phyloP scores from a whole-genome alignment of 2,888 invertebrate species.

The Archips xylosteana region DNA sequence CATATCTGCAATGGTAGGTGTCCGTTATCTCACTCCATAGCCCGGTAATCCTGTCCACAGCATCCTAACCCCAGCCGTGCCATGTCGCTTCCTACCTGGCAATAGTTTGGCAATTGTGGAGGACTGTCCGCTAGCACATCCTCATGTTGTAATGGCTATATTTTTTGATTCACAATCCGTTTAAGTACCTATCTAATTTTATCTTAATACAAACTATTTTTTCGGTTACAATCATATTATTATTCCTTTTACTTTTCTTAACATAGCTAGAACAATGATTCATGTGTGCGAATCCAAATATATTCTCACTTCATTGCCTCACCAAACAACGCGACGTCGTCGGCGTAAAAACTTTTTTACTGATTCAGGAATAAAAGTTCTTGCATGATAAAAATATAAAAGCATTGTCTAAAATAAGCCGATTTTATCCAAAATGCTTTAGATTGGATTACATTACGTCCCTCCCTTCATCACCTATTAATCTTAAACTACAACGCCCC shows the following conservation, averaged over 20 bases:
- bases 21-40: too few species aligned
- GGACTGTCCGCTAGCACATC: too few species aligned
- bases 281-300: not conserved
- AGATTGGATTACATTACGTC: not conserved
- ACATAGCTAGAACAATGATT: not conserved
- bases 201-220: too few species aligned
- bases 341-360: not conserved
- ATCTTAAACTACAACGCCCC: not conserved
- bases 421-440: not conserved
- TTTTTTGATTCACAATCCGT: too few species aligned
- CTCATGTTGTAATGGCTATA: too few species aligned
- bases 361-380: not conserved
- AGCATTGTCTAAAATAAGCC: not conserved
- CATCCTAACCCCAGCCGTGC: too few species aligned
- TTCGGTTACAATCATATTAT: too few species aligned
- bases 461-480: not conserved
- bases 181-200: too few species aligned
- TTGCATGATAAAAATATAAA: not conserved
- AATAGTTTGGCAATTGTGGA: too few species aligned
- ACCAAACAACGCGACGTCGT: not conserved
- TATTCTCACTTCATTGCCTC: not conserved
- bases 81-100: too few species aligned
- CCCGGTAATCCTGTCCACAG: too few species aligned
- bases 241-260: not conserved
- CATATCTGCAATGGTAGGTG: too few species aligned